Evolutionary conservation across 1,140 invertebrate genomes (phyloP).

Genomic region (Bemisia tabaci): DNA sequence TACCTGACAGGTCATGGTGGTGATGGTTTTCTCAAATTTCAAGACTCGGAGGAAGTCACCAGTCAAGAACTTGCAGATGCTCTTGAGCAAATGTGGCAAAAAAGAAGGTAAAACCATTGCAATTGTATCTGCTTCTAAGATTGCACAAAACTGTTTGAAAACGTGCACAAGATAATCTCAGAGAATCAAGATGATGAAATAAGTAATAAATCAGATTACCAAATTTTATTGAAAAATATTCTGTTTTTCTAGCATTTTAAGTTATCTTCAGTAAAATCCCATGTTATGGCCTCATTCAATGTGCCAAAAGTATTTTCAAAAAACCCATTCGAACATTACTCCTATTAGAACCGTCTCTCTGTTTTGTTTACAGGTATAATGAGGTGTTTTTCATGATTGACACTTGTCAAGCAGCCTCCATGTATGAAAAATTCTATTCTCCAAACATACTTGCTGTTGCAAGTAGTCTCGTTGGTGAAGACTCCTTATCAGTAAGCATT

Average conservation of each 20-base stretch:
- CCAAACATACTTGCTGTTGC: constrained; percentile 95
- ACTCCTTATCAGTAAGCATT: constrained; percentile 36
- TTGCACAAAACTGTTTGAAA: not conserved
- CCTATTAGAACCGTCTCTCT: too few species aligned
- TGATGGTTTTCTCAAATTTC: constrained; percentile 98
- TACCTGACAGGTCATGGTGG: constrained; percentile 97
- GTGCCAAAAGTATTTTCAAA: too few species aligned
- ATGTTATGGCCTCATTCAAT: too few species aligned
- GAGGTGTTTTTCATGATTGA: constrained; percentile 98
- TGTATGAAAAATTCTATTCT: constrained; percentile 96
- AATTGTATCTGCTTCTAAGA: constrained; percentile 5
- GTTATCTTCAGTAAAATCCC: too few species aligned
- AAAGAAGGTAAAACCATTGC: constrained; percentile 51
- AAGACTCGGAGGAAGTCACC: constrained; percentile 99
- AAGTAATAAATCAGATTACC: too few species aligned
- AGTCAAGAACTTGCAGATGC: constrained; percentile 97
- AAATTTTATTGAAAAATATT: too few species aligned
- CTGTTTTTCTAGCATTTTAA: too few species aligned
- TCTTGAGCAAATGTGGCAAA: constrained; percentile 99
- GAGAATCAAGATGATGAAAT: too few species aligned
- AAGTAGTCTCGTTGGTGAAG: constrained; percentile 93
- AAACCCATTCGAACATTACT: too few species aligned
- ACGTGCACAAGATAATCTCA: not conserved
- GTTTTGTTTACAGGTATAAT: constrained; percentile 84
- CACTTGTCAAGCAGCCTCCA: constrained; percentile 97